These are phyloP conservation scores for Coregonus suidteri DNA, from an alignment of 2,797 vertebrate genomes.

Conservation along the genomic window DNA sequence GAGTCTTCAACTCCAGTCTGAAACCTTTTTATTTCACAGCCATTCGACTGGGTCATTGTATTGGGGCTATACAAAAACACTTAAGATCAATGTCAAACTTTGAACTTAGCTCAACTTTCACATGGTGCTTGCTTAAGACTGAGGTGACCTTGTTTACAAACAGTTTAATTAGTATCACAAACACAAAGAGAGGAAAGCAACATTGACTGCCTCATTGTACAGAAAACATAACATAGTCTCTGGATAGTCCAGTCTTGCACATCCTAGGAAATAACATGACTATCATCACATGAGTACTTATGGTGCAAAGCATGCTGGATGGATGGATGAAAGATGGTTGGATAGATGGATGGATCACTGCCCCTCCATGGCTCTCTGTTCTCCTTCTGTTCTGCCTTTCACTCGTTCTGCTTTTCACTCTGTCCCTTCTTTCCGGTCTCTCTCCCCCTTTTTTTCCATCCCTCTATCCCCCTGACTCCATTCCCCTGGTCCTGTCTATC, in stretches of 20 bases:
- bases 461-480: too few species aligned
- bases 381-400: background rate
- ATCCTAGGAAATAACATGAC: background rate
- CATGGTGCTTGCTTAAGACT: background rate
- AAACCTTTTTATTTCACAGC: background rate
- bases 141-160: background rate
- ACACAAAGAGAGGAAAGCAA: background rate
- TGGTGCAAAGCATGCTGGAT: background rate
- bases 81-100: background rate
- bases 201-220: background rate
- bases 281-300: background rate
- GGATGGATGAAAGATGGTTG: background rate
- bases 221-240: background rate
- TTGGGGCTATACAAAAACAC: background rate
- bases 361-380: background rate
- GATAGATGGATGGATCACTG: background rate
- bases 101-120: background rate
- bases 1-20: conserved; percentile 3
- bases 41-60: background rate
- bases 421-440: background rate
- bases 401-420: background rate
- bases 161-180: background rate
- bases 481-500: too few species aligned
- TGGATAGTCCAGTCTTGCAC: background rate
- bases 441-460: too few species aligned